These are phyloP conservation scores for Oscheius onirici DNA, from an alignment of 2,888 invertebrate species.

Conservation along the genomic window DNA sequence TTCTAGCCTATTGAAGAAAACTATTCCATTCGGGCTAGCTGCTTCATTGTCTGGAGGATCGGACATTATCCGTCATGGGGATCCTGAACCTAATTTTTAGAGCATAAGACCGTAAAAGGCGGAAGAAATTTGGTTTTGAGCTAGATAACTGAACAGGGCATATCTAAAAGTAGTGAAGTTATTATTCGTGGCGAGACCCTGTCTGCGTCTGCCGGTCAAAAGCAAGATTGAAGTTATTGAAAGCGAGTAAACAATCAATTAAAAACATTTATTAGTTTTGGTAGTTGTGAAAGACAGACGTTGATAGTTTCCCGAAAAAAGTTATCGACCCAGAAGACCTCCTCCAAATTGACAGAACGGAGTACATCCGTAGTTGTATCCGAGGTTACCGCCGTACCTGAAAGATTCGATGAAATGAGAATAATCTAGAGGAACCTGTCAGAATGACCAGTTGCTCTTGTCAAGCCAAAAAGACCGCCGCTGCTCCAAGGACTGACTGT, in stretches of 20 bases:
- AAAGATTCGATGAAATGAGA: background rate
- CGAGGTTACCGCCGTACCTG: constrained; percentile 3
- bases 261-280: too few species aligned
- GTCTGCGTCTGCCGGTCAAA: too few species aligned
- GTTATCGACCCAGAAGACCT: background rate
- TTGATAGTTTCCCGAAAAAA: too few species aligned
- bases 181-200: too few species aligned
- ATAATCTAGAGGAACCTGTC: constrained; percentile 22
- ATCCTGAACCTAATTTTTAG: background rate
- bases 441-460: constrained; percentile 22
- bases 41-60: constrained; percentile 4
- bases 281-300: too few species aligned
- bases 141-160: too few species aligned
- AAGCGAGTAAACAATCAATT: too few species aligned
- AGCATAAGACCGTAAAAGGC: background rate
- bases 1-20: constrained; percentile 18
- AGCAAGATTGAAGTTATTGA: too few species aligned
- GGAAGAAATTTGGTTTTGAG: background rate
- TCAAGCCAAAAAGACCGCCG: constrained; percentile 23
- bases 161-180: too few species aligned
- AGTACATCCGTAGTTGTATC: constrained; percentile 22
- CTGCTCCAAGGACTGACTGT: constrained; percentile 24
- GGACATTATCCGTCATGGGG: constrained; percentile 9
- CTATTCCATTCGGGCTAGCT: background rate
- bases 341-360: constrained; percentile 3